These are phyloP conservation scores for Aphelenchoides avenae DNA, from an alignment of 1,140 invertebrate genomes.

Conservation along the genomic window DNA sequence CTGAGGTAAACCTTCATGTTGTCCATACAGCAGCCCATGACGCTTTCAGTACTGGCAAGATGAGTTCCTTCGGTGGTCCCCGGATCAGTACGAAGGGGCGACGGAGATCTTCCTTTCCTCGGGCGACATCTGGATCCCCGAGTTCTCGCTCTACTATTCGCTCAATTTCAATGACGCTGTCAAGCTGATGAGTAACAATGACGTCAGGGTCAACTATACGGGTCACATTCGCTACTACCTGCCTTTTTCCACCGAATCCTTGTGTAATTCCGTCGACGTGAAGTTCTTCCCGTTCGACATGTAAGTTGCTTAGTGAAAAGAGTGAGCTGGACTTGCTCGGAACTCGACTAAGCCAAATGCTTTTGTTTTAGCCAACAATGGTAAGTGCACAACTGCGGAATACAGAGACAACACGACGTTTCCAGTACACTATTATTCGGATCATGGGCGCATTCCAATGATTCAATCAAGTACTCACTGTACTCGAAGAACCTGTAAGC, in stretches of 20 bases:
- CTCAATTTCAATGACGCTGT: slow-evolving; percentile 59
- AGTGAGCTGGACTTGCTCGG: too few species aligned
- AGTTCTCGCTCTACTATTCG: slow-evolving; percentile 57
- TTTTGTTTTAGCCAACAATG: slow-evolving; percentile 47
- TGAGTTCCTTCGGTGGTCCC: slow-evolving; percentile 61
- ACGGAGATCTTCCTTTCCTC: slow-evolving; percentile 60
- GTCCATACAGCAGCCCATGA: too few species aligned
- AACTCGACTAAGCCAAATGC: background rate
- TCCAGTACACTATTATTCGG: slow-evolving; percentile 52
- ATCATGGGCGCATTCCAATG: slow-evolving; percentile 59
- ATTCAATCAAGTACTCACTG: slow-evolving; percentile 57
- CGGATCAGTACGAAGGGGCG: slow-evolving; percentile 60
- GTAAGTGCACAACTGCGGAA: too few species aligned
- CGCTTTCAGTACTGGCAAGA: slow-evolving; percentile 62
- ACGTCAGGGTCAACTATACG: slow-evolving; percentile 57
- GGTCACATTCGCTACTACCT: slow-evolving; percentile 54
- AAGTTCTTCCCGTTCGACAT: slow-evolving; percentile 59
- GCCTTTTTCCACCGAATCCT: slow-evolving; percentile 50
- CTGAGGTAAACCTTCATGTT: too few species aligned
- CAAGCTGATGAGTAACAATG: slow-evolving; percentile 56
- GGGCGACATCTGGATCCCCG: slow-evolving; percentile 62
- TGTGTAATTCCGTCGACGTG: slow-evolving; percentile 49
- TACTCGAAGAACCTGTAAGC: slow-evolving; percentile 57
- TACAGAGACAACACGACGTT: too few species aligned
- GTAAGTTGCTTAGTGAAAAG: too few species aligned